Percentiles rank a stretch among this genome's conserved stretches.
Evolutionary conservation across 2,113 vertebrate genomes (phyloP).

Genomic region (Pongo abelii): DNA sequence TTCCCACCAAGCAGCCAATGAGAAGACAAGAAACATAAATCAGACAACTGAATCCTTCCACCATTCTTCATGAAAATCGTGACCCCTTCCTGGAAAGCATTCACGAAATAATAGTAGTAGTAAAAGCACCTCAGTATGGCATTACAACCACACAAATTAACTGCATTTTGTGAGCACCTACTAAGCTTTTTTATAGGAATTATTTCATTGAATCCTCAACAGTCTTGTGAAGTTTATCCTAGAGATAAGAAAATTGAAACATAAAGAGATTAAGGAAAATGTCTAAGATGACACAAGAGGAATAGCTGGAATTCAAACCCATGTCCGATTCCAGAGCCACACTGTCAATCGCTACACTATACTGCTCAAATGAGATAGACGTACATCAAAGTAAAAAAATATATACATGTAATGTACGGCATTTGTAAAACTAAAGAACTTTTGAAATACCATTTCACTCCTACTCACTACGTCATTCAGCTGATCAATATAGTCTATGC

Average conservation of each 20-base stretch:
- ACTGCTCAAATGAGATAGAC: constrained; percentile 15
- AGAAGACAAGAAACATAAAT: constrained; percentile 4
- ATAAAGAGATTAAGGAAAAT: not conserved
- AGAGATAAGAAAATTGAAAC: constrained; percentile 5
- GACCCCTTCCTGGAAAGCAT: not conserved
- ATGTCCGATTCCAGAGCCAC: not conserved
- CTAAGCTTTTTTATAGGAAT: constrained; percentile 20
- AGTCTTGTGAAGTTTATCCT: not conserved
- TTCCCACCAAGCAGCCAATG: not conserved
- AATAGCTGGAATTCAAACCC: not conserved
- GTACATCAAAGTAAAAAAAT: not conserved
- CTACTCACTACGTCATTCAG: not conserved
- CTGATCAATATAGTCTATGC: not conserved
- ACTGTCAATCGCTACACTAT: not conserved
- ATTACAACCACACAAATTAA: constrained; percentile 2
- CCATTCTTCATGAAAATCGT: not conserved
- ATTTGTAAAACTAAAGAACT: constrained; percentile 28
- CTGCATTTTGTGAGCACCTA: constrained; percentile 16
- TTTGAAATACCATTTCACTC: constrained; percentile 24
- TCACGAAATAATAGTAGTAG: not conserved
- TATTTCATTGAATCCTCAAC: not conserved
- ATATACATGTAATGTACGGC: not conserved
- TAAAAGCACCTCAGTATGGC: not conserved
- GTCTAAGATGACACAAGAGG: not conserved
- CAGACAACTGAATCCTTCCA: not conserved